Base-by-base conservation (phyloP, 1,140 invertebrate genomes). In the Drosophila asahinai region DNA sequence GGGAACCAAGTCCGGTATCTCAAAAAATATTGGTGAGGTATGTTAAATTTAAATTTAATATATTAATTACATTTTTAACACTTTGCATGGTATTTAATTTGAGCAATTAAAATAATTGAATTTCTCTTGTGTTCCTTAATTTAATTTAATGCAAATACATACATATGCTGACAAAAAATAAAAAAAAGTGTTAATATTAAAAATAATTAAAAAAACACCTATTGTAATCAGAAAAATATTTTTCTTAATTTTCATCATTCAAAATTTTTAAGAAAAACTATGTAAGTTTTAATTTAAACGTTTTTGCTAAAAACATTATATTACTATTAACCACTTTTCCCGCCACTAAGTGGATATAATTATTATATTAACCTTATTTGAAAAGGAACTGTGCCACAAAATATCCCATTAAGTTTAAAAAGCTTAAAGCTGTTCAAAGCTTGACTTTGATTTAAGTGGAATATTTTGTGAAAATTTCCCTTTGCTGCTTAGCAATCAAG, bases 351-450 rank as follows among this genome's bases (percentile, higher is more conserved):
- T 48, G 6, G 5, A 7, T 47, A n/a, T 1, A n/a, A 15, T 58
- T 52, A 30, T 5, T 52, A 30, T 5, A 33, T 52, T 65, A 77
- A 59, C 33, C 42, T 22, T 25, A 42, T 59, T 65, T 54, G 12
- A 42, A 45, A 25, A 25, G 0, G 15, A n/a, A 15, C 42, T 22
- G 14, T 40, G n/a, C 7, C 30, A 8, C 22, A 8, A 17, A 65
- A 33, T 15, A 19, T 14, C 15, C 25, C 11, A 19, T 42, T 64
- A 51, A 19, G 22, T 15, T 6, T 19, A 7, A 22, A 75, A 76
- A 77, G 74, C 74, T 77, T 54, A 36, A 52, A 77, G 73, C 73
- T 76, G 22, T 51, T 40, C 15, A 19, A 54, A 76, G 70, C 70
- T 64, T 65, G 11, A 2, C 5, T 43, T n/a, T 25, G n/a, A 59